These are phyloP conservation scores for Megalops atlanticus DNA, from an alignment of 2,113 vertebrate genomes.

Conservation along the genomic window DNA sequence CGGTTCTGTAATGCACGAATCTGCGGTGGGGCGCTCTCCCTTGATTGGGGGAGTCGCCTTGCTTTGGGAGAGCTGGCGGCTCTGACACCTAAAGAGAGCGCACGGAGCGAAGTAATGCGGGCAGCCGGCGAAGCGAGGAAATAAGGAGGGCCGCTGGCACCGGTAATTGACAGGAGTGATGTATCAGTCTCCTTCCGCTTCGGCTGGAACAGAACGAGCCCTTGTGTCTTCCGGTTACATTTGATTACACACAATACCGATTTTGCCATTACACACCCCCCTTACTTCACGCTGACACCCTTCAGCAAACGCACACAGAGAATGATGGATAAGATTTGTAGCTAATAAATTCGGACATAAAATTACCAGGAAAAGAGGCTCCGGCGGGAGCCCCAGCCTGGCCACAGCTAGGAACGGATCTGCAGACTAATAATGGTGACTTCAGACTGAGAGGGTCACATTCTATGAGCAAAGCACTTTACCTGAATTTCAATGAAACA, in stretches of 20 bases:
- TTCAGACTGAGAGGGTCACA: neutral
- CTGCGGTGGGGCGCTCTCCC: neutral
- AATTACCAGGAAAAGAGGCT: neutral
- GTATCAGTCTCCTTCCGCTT: neutral
- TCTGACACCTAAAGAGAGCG: neutral
- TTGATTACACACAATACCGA: neutral
- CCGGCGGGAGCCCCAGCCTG: neutral
- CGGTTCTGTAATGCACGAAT: neutral
- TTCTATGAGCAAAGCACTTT: no score
- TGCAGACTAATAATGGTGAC: neutral
- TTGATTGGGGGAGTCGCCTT: neutral
- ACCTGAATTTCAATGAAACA: no score
- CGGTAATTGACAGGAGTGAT: slow-evolving; percentile 3
- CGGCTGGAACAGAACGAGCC: neutral
- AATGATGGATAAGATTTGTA: neutral
- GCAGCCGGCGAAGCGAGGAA: neutral
- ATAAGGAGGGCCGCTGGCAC: neutral
- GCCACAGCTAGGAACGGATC: neutral
- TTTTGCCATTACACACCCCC: neutral
- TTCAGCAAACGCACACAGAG: neutral
- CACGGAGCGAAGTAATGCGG: neutral
- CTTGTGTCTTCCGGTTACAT: neutral
- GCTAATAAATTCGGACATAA: neutral
- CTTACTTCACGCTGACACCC: neutral
- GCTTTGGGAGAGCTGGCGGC: neutral